phyloP scores from a whole-genome alignment of 2,113 vertebrate species.

The Campylorhamphus procurvoides region DNA sequence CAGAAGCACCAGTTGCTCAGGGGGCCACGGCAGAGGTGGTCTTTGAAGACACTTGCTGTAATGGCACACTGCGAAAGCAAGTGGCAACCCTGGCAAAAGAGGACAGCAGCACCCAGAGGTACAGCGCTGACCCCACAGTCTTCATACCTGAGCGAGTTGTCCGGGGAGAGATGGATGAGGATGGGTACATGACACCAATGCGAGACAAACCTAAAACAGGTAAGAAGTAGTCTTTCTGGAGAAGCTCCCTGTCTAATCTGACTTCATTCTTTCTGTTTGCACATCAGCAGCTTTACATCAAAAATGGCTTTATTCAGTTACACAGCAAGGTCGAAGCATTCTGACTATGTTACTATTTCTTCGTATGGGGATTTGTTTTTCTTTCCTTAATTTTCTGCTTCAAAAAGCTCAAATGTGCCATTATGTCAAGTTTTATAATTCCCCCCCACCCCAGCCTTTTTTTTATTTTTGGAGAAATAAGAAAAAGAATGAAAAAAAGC shows the following conservation, averaged over 20 bases:
- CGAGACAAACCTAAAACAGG: constrained; percentile 92
- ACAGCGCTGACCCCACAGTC: constrained; percentile 93
- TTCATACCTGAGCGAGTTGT: constrained; percentile 84
- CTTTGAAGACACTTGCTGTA: constrained; percentile 89
- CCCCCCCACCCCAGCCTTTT: not conserved
- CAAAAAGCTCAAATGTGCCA: not conserved
- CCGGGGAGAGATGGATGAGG: constrained; percentile 86
- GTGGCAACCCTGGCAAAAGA: constrained; percentile 74
- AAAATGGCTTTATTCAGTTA: not conserved
- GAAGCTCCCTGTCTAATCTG: not conserved
- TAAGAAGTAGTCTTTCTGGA: constrained; percentile 22
- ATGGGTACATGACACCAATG: constrained; percentile 94
- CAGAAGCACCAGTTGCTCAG: constrained; percentile 76
- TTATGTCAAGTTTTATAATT: not conserved
- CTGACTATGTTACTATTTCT: not conserved
- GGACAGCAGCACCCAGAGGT: constrained; percentile 89
- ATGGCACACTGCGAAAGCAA: constrained; percentile 89
- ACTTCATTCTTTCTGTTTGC: not conserved
- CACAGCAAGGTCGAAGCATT: not conserved
- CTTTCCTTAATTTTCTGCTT: not conserved
- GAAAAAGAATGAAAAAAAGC: not conserved
- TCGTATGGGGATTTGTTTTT: not conserved
- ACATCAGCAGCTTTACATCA: not conserved
- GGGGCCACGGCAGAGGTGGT: constrained; percentile 77
- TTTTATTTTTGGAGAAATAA: not conserved